Percentiles rank a stretch among this genome's conserved stretches.
These are phyloP conservation scores for Andrena dorsata DNA, from an alignment of 2,888 invertebrate species.

Conservation along the genomic window DNA sequence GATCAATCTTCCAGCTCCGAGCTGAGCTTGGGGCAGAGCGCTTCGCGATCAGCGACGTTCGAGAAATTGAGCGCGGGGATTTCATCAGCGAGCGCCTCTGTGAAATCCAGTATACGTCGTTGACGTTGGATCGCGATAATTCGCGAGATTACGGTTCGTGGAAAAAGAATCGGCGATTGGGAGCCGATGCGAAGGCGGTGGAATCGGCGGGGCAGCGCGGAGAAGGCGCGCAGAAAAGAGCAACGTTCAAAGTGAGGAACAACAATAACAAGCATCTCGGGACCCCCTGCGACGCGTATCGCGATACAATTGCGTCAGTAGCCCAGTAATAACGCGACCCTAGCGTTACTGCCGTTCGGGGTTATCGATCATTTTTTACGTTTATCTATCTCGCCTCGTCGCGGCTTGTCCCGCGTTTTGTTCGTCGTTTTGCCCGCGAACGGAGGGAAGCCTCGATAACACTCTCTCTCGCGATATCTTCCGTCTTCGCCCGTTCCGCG, in stretches of 20 bases:
- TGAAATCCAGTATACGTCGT: slow-evolving; percentile 16
- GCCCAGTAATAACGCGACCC: slow-evolving; percentile 63
- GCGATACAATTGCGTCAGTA: slow-evolving; percentile 78
- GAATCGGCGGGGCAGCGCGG: not conserved
- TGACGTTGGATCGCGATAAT: slow-evolving; percentile 53
- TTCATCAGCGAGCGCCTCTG: slow-evolving; percentile 59
- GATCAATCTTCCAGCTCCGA: not conserved
- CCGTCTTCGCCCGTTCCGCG: slow-evolving; percentile 6
- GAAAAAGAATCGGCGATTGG: slow-evolving; percentile 20
- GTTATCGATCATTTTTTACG: slow-evolving; percentile 67
- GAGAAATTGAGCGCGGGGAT: slow-evolving; percentile 49
- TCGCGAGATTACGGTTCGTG: slow-evolving; percentile 16
- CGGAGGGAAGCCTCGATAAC: slow-evolving; percentile 44
- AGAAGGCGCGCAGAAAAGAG: slow-evolving; percentile 10
- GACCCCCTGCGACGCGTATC: slow-evolving; percentile 80
- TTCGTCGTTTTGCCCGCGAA: slow-evolving; percentile 11
- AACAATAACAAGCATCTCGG: slow-evolving; percentile 63
- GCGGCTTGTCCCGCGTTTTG: slow-evolving; percentile 16
- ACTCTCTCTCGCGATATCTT: slow-evolving; percentile 45
- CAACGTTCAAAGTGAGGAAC: slow-evolving; percentile 60
- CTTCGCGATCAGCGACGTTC: not conserved
- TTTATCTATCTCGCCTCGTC: slow-evolving; percentile 15
- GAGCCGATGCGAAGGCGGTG: not conserved
- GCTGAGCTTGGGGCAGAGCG: not conserved
- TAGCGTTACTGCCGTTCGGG: slow-evolving; percentile 45